Conservation (phyloP, 2,888 invertebrate species). For the Amphipoea oculea region DNA sequence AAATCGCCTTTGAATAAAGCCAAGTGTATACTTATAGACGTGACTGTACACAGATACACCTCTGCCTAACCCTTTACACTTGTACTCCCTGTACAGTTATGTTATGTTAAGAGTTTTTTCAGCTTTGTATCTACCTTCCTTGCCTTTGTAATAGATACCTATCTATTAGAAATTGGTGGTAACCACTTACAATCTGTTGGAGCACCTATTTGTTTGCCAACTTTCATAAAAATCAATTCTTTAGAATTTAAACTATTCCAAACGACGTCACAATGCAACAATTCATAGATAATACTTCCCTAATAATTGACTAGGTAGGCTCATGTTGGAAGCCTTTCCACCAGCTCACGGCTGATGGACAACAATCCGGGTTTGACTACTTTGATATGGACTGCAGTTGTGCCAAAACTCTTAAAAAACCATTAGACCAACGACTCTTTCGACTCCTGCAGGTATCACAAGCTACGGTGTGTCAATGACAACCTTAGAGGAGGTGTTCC, state of each 20-base stretch:
- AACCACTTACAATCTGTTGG: neutral
- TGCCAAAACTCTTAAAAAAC: neutral
- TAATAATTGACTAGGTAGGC: neutral
- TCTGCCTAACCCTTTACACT: neutral
- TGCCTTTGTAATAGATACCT: neutral
- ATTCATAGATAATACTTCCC: neutral
- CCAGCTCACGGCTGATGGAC: neutral
- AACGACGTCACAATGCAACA: neutral
- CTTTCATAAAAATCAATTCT: neutral
- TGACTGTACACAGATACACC: too few relatives aligned
- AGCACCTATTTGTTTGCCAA: neutral
- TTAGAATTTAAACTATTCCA: neutral
- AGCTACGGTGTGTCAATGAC: conserved; percentile 97
- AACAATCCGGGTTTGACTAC: too few relatives aligned
- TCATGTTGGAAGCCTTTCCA: neutral
- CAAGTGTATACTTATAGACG: too few relatives aligned
- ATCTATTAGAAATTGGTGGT: neutral
- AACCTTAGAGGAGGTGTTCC: conserved; percentile 95
- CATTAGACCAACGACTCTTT: too few relatives aligned
- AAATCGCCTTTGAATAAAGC: too few relatives aligned
- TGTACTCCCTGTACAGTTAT: too few relatives aligned
- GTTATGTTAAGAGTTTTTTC: too few relatives aligned
- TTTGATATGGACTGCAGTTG: neutral
- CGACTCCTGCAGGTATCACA: conserved; percentile 89
- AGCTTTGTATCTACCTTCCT: neutral